These are phyloP conservation scores for Machaerirhynchus nigripectus DNA, from an alignment of 2,113 vertebrate species.

Conservation along the genomic window DNA sequence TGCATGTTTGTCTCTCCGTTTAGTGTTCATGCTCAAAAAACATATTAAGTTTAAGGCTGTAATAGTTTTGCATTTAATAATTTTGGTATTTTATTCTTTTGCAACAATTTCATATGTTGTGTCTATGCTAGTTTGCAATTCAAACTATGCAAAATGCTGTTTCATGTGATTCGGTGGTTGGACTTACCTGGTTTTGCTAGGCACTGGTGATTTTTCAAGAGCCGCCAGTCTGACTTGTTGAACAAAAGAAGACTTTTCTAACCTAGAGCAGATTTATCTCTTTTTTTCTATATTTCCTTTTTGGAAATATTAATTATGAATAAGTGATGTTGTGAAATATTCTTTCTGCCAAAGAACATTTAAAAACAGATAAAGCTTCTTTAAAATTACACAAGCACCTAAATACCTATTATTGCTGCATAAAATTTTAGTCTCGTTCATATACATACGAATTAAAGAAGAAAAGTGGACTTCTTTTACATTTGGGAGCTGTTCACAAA, in stretches of 20 bases:
- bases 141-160: neutral
- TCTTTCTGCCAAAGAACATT: neutral
- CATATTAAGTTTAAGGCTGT: neutral
- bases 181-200: neutral
- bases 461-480: neutral
- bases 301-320: neutral
- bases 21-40: neutral
- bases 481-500: neutral
- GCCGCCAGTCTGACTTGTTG: neutral
- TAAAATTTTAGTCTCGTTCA: neutral
- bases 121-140: neutral
- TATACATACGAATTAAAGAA: neutral
- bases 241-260: neutral
- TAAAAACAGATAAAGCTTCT: neutral
- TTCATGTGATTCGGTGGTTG: neutral
- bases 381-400: neutral
- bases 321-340: neutral
- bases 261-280: neutral
- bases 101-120: neutral
- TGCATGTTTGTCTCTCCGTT: neutral
- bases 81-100: neutral
- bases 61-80: neutral
- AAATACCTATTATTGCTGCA: neutral
- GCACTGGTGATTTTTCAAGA: neutral
- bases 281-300: neutral